Conservation (phyloP, 2,888 invertebrate genomes). For the Drosophila picticornis region DNA sequence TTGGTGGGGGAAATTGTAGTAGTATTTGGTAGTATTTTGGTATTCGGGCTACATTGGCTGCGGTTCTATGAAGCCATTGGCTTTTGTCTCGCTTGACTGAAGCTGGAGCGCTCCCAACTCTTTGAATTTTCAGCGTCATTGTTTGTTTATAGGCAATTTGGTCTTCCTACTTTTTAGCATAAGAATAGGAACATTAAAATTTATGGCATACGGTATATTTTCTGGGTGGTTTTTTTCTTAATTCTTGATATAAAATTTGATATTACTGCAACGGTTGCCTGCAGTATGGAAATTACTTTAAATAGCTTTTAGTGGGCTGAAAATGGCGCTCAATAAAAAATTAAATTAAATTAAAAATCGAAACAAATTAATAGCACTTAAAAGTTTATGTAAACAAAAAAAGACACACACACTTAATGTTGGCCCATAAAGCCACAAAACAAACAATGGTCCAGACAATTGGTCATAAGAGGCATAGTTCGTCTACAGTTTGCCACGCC, state of each 20-base stretch:
- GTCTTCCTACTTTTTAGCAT: conserved; percentile 66
- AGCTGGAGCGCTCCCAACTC: conserved; percentile 38
- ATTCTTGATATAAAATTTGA: conserved; percentile 25
- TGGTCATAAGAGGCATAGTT: conserved; percentile 47
- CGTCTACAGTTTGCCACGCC: conserved; percentile 46
- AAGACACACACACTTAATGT: conserved; percentile 39
- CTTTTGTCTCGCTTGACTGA: conserved; percentile 66
- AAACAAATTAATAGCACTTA: conserved; percentile 55
- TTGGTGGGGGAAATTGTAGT: conserved; percentile 1
- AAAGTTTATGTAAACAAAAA: conserved; percentile 49
- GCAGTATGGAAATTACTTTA: conserved; percentile 22
- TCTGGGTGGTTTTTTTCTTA: conserved; percentile 56
- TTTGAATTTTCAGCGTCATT: conserved; percentile 64
- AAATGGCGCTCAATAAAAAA: conserved; percentile 53
- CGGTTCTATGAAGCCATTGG: conserved; percentile 74
- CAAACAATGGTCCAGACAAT: conserved; percentile 58
- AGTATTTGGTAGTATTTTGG: conserved; percentile 12
- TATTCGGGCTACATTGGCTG: conserved; percentile 45
- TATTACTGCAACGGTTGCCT: conserved; percentile 45
- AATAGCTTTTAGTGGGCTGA: conserved; percentile 13
- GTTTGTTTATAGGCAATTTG: conserved; percentile 72
- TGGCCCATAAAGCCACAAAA: conserved; percentile 33
- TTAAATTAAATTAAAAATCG: conserved; percentile 62
- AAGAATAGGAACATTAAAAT: conserved; percentile 72
- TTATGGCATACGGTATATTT: conserved; percentile 55